Conservation (phyloP, 2,888 invertebrate genomes). For the Copidosoma aretas region DNA sequence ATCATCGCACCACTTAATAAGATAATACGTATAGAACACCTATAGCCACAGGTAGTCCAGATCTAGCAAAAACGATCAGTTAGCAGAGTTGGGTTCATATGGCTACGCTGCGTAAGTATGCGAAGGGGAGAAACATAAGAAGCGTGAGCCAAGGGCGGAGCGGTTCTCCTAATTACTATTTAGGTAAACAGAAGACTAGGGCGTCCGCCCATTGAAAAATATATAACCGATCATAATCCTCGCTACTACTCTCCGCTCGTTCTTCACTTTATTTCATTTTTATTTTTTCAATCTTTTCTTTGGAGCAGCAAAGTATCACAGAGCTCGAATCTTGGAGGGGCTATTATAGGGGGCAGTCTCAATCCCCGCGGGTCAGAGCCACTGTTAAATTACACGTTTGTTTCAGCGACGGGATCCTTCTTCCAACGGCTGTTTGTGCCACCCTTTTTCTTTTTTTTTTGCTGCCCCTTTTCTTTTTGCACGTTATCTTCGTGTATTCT, state of each 20-base stretch:
- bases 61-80: conserved; percentile 17
- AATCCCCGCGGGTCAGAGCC: conserved; percentile 51
- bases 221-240: conserved; percentile 58
- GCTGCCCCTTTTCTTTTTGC: too few species aligned
- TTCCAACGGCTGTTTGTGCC: conserved; percentile 43
- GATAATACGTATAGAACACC: too few species aligned
- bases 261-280: conserved; percentile 30
- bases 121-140: conserved; percentile 34
- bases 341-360: conserved; percentile 43
- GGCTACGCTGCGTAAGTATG: not conserved
- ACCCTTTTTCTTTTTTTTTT: conserved; percentile 33
- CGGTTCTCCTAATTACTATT: conserved; percentile 59
- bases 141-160: conserved; percentile 57
- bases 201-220: conserved; percentile 57
- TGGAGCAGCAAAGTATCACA: not conserved
- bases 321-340: conserved; percentile 16
- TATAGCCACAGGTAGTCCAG: conserved; percentile 6
- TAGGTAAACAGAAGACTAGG: conserved; percentile 57
- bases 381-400: conserved; percentile 61
- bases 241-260: conserved; percentile 32
- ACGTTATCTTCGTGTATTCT: too few species aligned
- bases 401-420: conserved; percentile 48
- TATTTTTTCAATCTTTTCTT: conserved; percentile 9
- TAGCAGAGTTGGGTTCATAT: conserved; percentile 9
- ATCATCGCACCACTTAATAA: too few species aligned